phyloP scores from a whole-genome alignment of 2,888 invertebrate species.

The Callinectes sapidus region DNA sequence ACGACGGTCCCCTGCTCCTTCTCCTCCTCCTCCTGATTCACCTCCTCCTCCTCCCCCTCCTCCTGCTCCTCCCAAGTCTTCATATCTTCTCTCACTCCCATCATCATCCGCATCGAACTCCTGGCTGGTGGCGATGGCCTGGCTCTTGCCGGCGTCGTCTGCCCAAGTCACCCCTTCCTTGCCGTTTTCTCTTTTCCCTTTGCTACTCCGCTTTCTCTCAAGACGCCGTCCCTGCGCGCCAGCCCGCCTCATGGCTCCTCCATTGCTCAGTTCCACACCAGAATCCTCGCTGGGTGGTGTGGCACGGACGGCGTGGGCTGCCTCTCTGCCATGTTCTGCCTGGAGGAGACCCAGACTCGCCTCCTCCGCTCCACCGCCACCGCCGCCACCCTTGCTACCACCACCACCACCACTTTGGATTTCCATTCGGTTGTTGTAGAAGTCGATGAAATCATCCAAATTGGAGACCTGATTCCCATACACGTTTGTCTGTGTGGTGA shows the following conservation, averaged over 20 bases:
- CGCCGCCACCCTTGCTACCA: constrained; percentile 35
- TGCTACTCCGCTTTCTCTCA: constrained; percentile 59
- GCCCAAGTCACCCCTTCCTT: constrained; percentile 62
- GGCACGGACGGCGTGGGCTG: constrained; percentile 47
- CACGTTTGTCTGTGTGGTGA: constrained; percentile 61
- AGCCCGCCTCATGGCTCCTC: constrained; percentile 46
- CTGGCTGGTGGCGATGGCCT: neutral
- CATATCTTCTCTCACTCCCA: neutral
- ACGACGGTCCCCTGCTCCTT: neutral
- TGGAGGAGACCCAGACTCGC: neutral
- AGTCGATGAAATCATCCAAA: constrained; percentile 64
- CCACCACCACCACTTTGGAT: constrained; percentile 43
- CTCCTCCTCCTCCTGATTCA: neutral
- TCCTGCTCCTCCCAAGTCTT: neutral
- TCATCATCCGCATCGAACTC: neutral
- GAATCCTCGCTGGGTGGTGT: constrained; percentile 92
- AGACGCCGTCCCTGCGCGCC: neutral
- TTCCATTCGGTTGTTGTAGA: constrained; percentile 62
- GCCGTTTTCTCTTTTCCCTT: constrained; percentile 57
- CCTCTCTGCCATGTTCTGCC: constrained; percentile 47
- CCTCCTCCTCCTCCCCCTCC: neutral
- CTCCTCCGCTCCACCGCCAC: constrained; percentile 32
- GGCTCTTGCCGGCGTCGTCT: constrained; percentile 31
- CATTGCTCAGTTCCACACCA: constrained; percentile 88
- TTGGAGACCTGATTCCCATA: constrained; percentile 57